Evolutionary conservation across 2,888 invertebrate species (phyloP).

Genomic region (Drosophila macrothrix): DNA sequence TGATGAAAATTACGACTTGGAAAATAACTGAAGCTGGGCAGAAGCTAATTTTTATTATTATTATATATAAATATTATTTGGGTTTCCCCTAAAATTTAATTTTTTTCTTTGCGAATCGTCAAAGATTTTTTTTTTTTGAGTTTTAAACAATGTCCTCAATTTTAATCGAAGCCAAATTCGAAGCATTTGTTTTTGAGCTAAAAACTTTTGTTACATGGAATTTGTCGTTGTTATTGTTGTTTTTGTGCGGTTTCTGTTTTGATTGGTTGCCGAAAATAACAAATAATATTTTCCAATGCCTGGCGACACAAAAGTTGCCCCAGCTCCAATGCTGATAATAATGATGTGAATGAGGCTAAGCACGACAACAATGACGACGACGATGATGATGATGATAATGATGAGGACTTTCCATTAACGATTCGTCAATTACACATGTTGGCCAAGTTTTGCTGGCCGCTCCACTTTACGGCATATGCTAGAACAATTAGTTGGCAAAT

Average conservation of each 20-base stretch:
- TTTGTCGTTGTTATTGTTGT: constrained; percentile 10
- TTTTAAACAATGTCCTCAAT: not conserved
- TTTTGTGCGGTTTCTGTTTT: constrained; percentile 61
- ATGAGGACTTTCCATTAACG: constrained; percentile 64
- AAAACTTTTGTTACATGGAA: not conserved
- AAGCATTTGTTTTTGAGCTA: constrained; percentile 13
- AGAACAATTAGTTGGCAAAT: constrained; percentile 70
- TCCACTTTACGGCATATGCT: constrained; percentile 51
- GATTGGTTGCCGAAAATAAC: constrained; percentile 54
- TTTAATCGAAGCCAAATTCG: not conserved
- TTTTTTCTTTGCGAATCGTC: not conserved
- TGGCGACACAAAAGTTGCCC: constrained; percentile 58
- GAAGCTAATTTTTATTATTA: not conserved
- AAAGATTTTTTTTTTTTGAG: not conserved
- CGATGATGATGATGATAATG: constrained; percentile 17
- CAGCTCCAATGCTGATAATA: constrained; percentile 6
- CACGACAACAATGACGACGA: not conserved
- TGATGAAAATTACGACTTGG: not conserved
- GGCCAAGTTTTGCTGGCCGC: constrained; percentile 2
- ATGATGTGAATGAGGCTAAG: not conserved
- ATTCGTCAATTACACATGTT: constrained; percentile 62
- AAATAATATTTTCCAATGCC: constrained; percentile 57
- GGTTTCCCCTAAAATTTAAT: too few relatives aligned
- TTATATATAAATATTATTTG: not conserved
- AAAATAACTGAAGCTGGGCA: not conserved